Evolutionary conservation across 2,113 vertebrate genomes (phyloP).

Genomic region (Echinops telfairi): DNA sequence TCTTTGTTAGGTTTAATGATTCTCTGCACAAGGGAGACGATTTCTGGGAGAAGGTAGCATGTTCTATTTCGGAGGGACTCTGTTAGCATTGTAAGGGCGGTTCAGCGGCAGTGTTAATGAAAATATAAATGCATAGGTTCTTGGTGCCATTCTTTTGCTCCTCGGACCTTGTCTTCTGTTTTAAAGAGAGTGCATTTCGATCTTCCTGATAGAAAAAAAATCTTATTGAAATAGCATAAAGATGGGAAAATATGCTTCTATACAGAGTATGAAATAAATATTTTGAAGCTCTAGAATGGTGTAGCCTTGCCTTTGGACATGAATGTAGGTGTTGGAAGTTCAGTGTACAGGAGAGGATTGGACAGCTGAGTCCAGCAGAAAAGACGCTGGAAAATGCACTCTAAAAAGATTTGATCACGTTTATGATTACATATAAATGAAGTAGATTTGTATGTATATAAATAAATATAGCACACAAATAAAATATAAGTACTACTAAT

Average conservation of each 20-base stretch:
- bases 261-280: background rate
- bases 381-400: background rate
- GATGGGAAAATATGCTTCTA: no score
- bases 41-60: background rate
- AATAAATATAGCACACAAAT: background rate
- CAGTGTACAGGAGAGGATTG: background rate
- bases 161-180: background rate
- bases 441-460: background rate
- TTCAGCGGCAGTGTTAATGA: background rate
- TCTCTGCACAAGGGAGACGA: background rate
- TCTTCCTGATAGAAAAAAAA: background rate
- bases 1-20: background rate
- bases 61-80: background rate
- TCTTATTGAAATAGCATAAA: background rate
- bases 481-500: conserved; percentile 3
- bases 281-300: background rate
- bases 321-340: background rate
- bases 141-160: background rate
- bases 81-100: background rate
- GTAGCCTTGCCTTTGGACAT: background rate
- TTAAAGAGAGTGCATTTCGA: background rate
- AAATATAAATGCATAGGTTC: background rate
- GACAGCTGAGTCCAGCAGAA: background rate
- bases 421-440: background rate
- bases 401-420: background rate